A percentile compares a stretch with the other conserved stretches of the same genome.
Evolutionary conservation across 2,113 vertebrate genomes (phyloP).

Genomic region (Chamaetylas fuelleborni): DNA sequence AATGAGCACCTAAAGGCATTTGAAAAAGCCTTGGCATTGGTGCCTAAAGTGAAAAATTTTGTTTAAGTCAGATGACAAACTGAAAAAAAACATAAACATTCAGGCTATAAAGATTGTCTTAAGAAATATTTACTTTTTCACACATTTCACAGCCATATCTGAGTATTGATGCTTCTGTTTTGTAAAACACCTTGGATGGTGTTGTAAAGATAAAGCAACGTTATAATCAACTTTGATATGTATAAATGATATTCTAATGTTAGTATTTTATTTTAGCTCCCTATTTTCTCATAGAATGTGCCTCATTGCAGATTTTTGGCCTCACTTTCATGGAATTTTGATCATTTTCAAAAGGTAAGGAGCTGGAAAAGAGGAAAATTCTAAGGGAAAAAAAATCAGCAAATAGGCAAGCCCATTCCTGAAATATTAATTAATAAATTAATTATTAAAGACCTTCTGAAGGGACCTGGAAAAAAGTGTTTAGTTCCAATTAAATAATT

Average conservation of each 20-base stretch:
- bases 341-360: background rate
- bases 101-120: background rate
- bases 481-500: background rate
- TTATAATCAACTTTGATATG: background rate
- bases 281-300: background rate
- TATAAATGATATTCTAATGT: background rate
- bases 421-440: background rate
- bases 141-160: background rate
- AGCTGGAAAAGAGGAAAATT: background rate
- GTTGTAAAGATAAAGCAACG: background rate
- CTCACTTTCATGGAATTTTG: background rate
- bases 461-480: background rate
- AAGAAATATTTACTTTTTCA: background rate
- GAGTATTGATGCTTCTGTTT: background rate
- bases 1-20: background rate
- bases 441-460: background rate
- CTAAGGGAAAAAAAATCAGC: rapidly evolving
- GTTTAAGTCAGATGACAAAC: background rate
- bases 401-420: background rate
- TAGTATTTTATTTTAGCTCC: background rate
- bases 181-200: background rate
- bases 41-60: background rate
- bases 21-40: background rate
- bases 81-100: background rate
- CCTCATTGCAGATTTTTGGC: background rate